phyloP scores from a whole-genome alignment of 1,140 invertebrate genomes.

The Aleiodes sp. region DNA sequence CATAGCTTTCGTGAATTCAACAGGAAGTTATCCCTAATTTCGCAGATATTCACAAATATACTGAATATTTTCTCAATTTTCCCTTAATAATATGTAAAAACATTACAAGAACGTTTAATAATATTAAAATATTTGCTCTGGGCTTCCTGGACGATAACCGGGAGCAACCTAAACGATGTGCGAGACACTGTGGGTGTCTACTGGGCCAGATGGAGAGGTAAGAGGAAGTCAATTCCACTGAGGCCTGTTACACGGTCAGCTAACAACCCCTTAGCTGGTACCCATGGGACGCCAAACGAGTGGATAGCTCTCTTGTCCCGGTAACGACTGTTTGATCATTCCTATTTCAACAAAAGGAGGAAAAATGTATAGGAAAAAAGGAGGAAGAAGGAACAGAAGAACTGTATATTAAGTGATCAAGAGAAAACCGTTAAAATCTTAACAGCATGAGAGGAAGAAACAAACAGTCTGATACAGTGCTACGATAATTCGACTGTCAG shows the following conservation, averaged over 20 bases:
- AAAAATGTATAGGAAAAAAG: not conserved
- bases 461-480: not conserved
- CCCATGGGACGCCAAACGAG: conserved; percentile 48
- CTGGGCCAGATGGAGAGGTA: conserved; percentile 18
- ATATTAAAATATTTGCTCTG: not conserved
- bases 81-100: too few species aligned
- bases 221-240: conserved; percentile 47
- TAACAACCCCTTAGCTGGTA: conserved; percentile 59
- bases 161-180: conserved; percentile 22
- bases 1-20: too few species aligned
- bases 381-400: not conserved
- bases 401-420: not conserved
- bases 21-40: too few species aligned
- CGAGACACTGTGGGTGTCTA: conserved; percentile 9
- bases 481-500: conserved; percentile 43
- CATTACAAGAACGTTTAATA: too few species aligned
- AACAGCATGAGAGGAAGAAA: not conserved
- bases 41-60: too few species aligned
- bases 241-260: conserved; percentile 61
- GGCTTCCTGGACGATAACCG: not conserved
- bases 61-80: too few species aligned
- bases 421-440: not conserved
- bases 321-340: conserved; percentile 57
- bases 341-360: not conserved
- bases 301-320: conserved; percentile 37